Evolutionary conservation across 2,888 invertebrate genomes (phyloP), one percentile per base, ranked within the genome.

Genomic region (Plagodis pulveraria): DNA sequence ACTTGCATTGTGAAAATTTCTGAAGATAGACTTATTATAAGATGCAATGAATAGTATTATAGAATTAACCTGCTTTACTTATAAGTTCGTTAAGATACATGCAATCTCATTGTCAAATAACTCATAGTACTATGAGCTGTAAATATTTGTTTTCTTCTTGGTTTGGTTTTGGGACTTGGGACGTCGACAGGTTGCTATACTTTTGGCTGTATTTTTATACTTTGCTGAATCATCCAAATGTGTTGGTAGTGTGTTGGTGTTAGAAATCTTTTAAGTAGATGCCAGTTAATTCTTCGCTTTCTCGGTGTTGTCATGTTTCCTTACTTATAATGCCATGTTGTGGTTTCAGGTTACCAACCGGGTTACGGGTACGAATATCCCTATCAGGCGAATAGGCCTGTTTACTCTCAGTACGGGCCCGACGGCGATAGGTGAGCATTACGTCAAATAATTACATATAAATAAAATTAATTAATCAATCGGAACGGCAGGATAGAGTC

Each of bases 351-450:
- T 77, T 94, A 94, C 89, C 95, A 95, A 77, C 94, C 94, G 80
- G 94, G 93, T 69, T 94, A 94, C 80, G 95, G 95, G 76, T 95
- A 94, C 72, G 95, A 95, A 86, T 95, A 95, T 71, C 93, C 94
- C 69, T 95, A 95, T 82, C 95, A 95, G 73, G 94, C 95, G 66
- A 95, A 96, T 86, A 95, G 96, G 93, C 96, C 96, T 77, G 96
- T 96, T 76, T 96, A 96, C 81, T 96, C 96, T 76, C 96, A 96
- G 73, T 96, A 96, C 77, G 96, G 96, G 66, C 94, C 95, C 52
- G 93, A 94, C 58, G 95, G 95, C 68, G 95, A 95, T 93, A 94
- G 95, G 96, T 95, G 86, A 83, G 79, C 12, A 12, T 12, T 7
- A 22, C 22, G 2, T 22, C 22, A 2, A 22, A 22, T 22, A 22